Evolutionary conservation across 2,888 invertebrate genomes (phyloP).

Genomic region (Mythimna impura): DNA sequence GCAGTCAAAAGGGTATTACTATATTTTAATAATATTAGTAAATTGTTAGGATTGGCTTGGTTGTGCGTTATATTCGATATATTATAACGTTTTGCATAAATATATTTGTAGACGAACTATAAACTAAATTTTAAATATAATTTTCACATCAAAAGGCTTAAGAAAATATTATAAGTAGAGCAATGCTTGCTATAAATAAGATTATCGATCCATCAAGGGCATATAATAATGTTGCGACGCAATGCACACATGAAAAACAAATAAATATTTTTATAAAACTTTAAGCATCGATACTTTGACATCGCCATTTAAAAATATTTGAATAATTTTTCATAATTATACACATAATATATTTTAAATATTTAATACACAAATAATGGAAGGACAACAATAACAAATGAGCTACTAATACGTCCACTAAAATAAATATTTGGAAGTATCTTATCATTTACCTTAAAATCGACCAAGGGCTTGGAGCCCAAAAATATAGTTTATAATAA

Average conservation of each 20-base stretch:
- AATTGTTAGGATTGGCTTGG: constrained; percentile 72
- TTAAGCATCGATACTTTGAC: constrained; percentile 38
- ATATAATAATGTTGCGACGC: constrained; percentile 13
- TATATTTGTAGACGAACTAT: constrained; percentile 53
- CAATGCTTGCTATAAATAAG: constrained; percentile 44
- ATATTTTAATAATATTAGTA: constrained; percentile 56
- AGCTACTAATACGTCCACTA: constrained; percentile 65
- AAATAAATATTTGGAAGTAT: constrained; percentile 71
- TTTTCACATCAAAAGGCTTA: constrained; percentile 47
- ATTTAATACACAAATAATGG: constrained; percentile 66
- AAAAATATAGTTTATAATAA: constrained; percentile 64
- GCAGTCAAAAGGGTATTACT: constrained; percentile 64
- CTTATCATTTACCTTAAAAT: constrained; percentile 63
- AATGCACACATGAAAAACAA: constrained; percentile 22
- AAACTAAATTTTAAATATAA: constrained; percentile 45
- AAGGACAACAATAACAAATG: constrained; percentile 70
- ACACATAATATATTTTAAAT: constrained; percentile 53
- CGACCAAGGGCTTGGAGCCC: constrained; percentile 73
- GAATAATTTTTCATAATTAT: constrained; percentile 39
- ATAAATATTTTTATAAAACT: constrained; percentile 16
- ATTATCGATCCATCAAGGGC: constrained; percentile 20
- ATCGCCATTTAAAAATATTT: constrained; percentile 46
- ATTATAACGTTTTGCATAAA: constrained; percentile 54
- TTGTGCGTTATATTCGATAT: constrained; percentile 81
- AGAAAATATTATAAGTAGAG: constrained; percentile 48